Conservation (phyloP, 2,797 vertebrate genomes). For the Forpus xanthops region DNA sequence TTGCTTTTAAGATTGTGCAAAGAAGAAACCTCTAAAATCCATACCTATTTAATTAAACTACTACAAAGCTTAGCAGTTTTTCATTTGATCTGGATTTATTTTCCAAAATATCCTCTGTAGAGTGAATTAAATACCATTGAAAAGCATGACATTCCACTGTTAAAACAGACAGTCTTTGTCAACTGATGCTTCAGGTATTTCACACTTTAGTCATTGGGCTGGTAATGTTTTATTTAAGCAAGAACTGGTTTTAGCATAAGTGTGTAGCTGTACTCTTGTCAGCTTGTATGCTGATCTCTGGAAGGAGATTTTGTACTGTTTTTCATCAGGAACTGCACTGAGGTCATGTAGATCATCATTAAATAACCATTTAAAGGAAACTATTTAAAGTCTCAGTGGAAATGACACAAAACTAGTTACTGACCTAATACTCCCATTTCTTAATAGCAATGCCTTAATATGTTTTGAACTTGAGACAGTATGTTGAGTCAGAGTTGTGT, state of each 20-base stretch:
- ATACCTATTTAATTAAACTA: background rate
- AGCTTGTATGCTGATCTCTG: background rate
- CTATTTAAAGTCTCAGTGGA: background rate
- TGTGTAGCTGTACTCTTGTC: background rate
- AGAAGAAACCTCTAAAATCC: background rate
- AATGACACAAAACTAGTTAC: background rate
- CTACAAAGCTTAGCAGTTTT: background rate
- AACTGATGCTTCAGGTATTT: background rate
- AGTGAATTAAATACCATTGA: background rate
- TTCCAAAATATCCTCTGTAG: background rate
- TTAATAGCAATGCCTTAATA: background rate
- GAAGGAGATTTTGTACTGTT: background rate
- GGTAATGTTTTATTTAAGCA: background rate
- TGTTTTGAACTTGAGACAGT: background rate
- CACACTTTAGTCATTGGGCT: background rate
- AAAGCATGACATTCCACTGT: background rate
- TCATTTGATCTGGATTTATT: background rate
- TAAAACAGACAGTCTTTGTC: background rate
- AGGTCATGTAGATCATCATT: background rate
- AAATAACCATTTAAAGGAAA: slow-evolving; percentile 14
- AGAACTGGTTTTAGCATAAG: background rate
- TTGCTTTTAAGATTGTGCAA: background rate
- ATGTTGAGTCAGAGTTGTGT: background rate
- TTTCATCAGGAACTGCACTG: background rate
- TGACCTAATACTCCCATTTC: background rate